Percentiles rank a stretch among this genome's conserved stretches.
These are phyloP conservation scores for Heliconius melpomene DNA, from an alignment of 1,140 invertebrate species.

Conservation along the genomic window DNA sequence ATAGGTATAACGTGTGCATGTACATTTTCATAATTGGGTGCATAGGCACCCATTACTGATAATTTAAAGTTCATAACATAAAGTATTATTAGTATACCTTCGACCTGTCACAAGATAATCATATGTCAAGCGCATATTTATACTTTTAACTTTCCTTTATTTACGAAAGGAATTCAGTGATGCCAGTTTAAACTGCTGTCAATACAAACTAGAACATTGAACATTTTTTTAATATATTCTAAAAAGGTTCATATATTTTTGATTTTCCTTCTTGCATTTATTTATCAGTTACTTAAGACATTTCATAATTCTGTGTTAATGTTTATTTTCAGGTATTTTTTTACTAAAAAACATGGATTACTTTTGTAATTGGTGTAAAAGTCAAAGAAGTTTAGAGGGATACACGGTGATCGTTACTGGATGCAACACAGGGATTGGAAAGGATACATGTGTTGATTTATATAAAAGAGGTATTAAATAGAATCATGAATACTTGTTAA, in stretches of 20 bases:
- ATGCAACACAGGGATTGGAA: conserved; percentile 93
- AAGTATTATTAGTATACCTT: not conserved
- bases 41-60: too few relatives aligned
- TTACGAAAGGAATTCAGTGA: not conserved
- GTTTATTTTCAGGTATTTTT: not conserved
- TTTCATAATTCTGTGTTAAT: not conserved
- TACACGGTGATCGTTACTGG: conserved; percentile 92
- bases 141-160: not conserved
- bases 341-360: conserved; percentile 49
- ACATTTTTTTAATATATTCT: too few relatives aligned
- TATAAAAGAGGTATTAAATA: conserved; percentile 59
- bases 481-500: not conserved
- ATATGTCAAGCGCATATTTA: not conserved
- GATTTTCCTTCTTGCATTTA: not conserved
- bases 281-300: not conserved
- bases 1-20: not conserved
- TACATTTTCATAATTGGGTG: not conserved
- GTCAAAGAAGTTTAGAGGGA: conserved; percentile 80
- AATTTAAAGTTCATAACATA: not conserved
- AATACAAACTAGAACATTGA: too few relatives aligned
- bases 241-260: too few relatives aligned
- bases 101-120: not conserved
- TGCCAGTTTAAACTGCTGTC: not conserved
- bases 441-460: conserved; percentile 89
- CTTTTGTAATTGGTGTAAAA: conserved; percentile 63